Conservation (phyloP, 2,888 invertebrate species). For the Argyra leucocephala region DNA sequence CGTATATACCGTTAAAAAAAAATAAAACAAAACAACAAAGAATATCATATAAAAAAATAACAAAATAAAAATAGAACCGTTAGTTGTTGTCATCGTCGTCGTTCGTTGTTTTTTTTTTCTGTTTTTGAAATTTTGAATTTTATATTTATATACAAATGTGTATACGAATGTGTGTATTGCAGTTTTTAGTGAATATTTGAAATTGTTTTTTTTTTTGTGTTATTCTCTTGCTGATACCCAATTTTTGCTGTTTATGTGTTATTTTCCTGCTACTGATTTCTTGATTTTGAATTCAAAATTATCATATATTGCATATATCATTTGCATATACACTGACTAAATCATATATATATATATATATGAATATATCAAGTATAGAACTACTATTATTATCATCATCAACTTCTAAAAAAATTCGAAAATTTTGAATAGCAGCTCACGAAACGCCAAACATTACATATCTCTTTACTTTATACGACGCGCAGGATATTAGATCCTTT, state of each 20-base stretch:
- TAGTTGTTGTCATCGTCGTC: slow-evolving; percentile 1
- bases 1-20: neutral
- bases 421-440: neutral
- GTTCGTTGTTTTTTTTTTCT: neutral
- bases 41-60: neutral
- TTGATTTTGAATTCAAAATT: too few relatives aligned
- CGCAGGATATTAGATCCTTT: neutral
- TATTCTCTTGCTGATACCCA: neutral
- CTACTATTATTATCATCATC: neutral
- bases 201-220: neutral
- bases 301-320: neutral
- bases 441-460: slow-evolving; percentile 3
- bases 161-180: too few relatives aligned
- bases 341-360: neutral
- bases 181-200: too few relatives aligned
- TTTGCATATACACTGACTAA: neutral
- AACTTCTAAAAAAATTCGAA: neutral
- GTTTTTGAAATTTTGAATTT: neutral
- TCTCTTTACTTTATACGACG: slow-evolving; percentile 6
- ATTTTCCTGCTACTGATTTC: too few relatives aligned
- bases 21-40: too few relatives aligned
- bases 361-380: neutral
- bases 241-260: neutral
- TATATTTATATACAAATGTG: too few relatives aligned
- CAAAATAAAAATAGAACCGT: too few relatives aligned